Percentiles rank a stretch among this genome's conserved stretches.
Conservation (phyloP, 2,888 invertebrate genomes). For the Drosophila cognata region DNA sequence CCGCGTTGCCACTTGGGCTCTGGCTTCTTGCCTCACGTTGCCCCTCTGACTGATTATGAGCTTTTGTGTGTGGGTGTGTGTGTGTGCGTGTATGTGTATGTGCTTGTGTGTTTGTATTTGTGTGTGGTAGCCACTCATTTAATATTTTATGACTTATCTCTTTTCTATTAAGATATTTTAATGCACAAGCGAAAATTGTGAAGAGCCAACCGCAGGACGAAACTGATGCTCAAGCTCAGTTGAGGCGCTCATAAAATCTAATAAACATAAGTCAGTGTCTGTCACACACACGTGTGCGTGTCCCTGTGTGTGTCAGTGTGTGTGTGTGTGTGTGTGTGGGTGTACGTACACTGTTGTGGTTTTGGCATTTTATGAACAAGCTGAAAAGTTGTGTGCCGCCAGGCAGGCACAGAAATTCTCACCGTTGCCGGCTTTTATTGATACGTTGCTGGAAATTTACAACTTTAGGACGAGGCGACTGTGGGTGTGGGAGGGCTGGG, state of each 20-base stretch:
- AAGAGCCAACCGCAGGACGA: slow-evolving; percentile 45
- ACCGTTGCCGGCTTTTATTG: slow-evolving; percentile 54
- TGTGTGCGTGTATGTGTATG: not conserved
- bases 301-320: slow-evolving; percentile 9
- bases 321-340: slow-evolving; percentile 13
- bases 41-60: slow-evolving; percentile 58
- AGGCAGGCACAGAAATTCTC: slow-evolving; percentile 10
- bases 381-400: slow-evolving; percentile 12
- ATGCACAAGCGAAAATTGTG: slow-evolving; percentile 46
- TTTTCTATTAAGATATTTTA: slow-evolving; percentile 79
- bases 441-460: slow-evolving; percentile 57
- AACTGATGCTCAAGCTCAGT: slow-evolving; percentile 27
- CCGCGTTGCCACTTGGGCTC: slow-evolving; percentile 43
- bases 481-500: not conserved
- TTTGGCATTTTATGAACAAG: slow-evolving; percentile 48
- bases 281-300: slow-evolving; percentile 13
- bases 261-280: slow-evolving; percentile 69
- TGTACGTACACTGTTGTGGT: slow-evolving; percentile 56
- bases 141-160: slow-evolving; percentile 77
- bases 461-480: slow-evolving; percentile 24
- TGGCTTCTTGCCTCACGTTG: slow-evolving; percentile 22
- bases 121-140: slow-evolving; percentile 60
- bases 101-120: slow-evolving; percentile 22
- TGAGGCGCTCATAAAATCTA: slow-evolving; percentile 63
- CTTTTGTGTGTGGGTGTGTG: slow-evolving; percentile 10